phyloP scores from a whole-genome alignment of 2,113 vertebrate genomes.

The Mungos mungo region DNA sequence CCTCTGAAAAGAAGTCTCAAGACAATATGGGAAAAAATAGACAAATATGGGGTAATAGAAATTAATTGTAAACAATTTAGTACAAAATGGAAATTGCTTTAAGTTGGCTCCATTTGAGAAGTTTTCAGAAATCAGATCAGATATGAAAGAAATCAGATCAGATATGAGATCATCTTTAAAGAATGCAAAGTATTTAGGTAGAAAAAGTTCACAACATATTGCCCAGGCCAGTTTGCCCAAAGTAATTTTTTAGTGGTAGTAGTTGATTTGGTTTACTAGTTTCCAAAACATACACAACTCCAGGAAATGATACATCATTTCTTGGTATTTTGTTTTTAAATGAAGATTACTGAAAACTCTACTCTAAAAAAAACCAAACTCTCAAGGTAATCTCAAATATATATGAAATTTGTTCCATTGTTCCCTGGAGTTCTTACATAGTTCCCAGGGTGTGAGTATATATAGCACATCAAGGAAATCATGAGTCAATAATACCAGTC shows the following conservation, averaged over 20 bases:
- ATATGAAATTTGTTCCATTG: background rate
- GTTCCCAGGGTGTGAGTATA: background rate
- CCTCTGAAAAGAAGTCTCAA: background rate
- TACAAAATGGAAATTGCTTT: background rate
- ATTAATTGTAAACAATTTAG: background rate
- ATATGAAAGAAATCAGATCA: background rate
- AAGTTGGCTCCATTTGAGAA: background rate
- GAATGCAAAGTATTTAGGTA: background rate
- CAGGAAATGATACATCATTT: conserved; percentile 33
- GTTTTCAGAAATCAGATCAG: background rate
- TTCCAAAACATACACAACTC: background rate
- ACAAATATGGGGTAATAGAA: background rate
- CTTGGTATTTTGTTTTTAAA: conserved; percentile 13
- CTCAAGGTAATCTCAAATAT: background rate
- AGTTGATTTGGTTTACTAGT: background rate
- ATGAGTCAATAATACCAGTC: background rate
- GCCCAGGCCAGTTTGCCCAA: background rate
- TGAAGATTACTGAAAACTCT: background rate
- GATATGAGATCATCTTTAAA: background rate
- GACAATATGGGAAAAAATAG: background rate
- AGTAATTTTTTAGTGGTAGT: background rate
- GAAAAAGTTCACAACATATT: background rate
- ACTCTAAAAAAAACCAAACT: background rate
- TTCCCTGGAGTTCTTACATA: background rate
- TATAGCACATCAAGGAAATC: background rate